Percentiles rank a stretch among this genome's conserved stretches.
These are phyloP conservation scores for Drosophila paranaensis DNA, from an alignment of 2,888 invertebrate species.

Conservation along the genomic window DNA sequence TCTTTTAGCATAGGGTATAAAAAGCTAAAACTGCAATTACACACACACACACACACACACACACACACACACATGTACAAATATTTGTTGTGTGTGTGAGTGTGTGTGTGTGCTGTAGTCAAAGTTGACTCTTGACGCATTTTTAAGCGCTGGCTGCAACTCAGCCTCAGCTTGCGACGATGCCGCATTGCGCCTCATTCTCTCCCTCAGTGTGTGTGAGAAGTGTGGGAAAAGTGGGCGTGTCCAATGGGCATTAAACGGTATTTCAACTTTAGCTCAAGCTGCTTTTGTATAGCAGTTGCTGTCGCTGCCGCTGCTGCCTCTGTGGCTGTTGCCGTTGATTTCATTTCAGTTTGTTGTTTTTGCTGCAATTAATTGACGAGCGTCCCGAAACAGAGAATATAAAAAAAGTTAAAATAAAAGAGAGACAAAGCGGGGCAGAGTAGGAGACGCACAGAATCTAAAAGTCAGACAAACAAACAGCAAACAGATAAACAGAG, in stretches of 20 bases:
- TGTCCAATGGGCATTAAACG: constrained; percentile 76
- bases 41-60: constrained; percentile 3
- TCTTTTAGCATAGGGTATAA: constrained; percentile 40
- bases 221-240: constrained; percentile 76
- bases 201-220: constrained; percentile 13
- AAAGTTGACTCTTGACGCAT: constrained; percentile 79
- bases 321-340: constrained; percentile 47
- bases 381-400: constrained; percentile 54
- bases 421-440: constrained; percentile 9
- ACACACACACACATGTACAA: not conserved
- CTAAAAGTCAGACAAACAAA: constrained; percentile 63
- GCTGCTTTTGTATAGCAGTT: constrained; percentile 49
- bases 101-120: constrained; percentile 50
- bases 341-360: constrained; percentile 72
- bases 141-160: constrained; percentile 63
- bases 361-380: constrained; percentile 75
- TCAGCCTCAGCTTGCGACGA: constrained; percentile 18
- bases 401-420: constrained; percentile 30
- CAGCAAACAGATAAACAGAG: constrained; percentile 63
- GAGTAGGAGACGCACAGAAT: constrained; percentile 38
- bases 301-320: constrained; percentile 48
- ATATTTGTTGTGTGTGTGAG: constrained; percentile 18
- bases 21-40: constrained; percentile 59
- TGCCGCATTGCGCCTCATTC: constrained; percentile 3
- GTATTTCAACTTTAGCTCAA: constrained; percentile 74